phyloP scores from a whole-genome alignment of 2,888 invertebrate species.

The Sarcophaga subvicina region DNA sequence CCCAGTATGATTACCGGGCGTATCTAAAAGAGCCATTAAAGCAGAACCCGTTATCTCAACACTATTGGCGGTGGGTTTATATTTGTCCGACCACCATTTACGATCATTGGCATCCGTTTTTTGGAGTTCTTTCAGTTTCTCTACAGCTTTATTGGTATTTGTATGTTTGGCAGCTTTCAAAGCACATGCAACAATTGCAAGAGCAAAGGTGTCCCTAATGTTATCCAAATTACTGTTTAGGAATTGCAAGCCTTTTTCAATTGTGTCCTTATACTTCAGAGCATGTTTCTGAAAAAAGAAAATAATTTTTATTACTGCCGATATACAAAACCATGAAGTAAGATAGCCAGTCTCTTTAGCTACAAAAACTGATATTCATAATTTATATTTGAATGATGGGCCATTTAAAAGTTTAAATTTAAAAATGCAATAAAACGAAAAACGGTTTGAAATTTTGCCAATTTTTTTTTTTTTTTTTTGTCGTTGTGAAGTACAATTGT shows the following conservation, averaged over 20 bases:
- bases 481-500: too few relatives aligned
- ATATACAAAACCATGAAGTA: too few relatives aligned
- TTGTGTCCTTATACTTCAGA: slow-evolving; percentile 84
- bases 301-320: too few relatives aligned
- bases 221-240: slow-evolving; percentile 86
- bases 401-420: too few relatives aligned
- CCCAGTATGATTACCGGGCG: slow-evolving; percentile 77
- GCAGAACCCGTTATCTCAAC: slow-evolving; percentile 94
- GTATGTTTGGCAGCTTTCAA: slow-evolving; percentile 86
- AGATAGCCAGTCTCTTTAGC: too few relatives aligned
- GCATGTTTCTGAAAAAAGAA: slow-evolving; percentile 11
- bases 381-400: too few relatives aligned
- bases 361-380: too few relatives aligned
- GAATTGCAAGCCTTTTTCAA: slow-evolving; percentile 89
- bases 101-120: slow-evolving; percentile 81
- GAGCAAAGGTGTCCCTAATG: slow-evolving; percentile 87
- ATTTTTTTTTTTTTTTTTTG: too few relatives aligned
- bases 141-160: slow-evolving; percentile 81
- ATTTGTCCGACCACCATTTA: slow-evolving; percentile 88
- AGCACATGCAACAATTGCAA: slow-evolving; percentile 89
- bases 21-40: slow-evolving; percentile 85
- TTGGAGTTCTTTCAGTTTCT: slow-evolving; percentile 81
- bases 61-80: slow-evolving; percentile 84
- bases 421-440: too few relatives aligned
- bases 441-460: too few relatives aligned